A percentile compares a stretch with the other conserved stretches of the same genome.
phyloP scores from a whole-genome alignment of 2,888 invertebrate genomes.

The Hyles lineata region DNA sequence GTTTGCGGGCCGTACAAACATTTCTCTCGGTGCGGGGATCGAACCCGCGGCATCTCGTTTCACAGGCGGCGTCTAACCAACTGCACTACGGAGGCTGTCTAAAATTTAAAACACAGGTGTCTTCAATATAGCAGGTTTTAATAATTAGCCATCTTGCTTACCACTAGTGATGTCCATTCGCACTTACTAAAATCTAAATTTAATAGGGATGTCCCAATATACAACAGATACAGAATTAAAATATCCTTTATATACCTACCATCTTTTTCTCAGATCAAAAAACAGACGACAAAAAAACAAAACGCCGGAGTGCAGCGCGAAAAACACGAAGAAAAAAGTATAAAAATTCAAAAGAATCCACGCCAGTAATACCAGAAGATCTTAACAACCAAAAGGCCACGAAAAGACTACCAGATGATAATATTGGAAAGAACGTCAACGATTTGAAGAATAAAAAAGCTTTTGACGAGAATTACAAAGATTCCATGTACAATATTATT shows the following conservation, averaged over 20 bases:
- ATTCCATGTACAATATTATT: conserved; percentile 65
- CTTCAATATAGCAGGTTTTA: too few species aligned
- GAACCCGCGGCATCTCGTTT: too few species aligned
- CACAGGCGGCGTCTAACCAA: too few species aligned
- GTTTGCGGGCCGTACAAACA: too few species aligned
- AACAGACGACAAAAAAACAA: conserved; percentile 63
- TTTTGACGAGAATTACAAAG: conserved; percentile 46
- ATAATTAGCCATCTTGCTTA: too few species aligned
- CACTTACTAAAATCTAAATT: too few species aligned
- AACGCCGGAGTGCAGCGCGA: conserved; percentile 66
- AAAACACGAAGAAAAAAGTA: conserved; percentile 72
- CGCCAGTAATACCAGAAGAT: conserved; percentile 31
- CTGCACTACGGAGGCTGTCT: too few species aligned
- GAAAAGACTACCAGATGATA: conserved; percentile 56
- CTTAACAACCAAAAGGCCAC: conserved; percentile 54
- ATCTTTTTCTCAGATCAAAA: neutral
- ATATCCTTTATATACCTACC: neutral
- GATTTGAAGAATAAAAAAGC: conserved; percentile 48
- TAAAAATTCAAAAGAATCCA: conserved; percentile 46
- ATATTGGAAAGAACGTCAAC: conserved; percentile 74
- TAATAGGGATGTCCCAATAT: too few species aligned
- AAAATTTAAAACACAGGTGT: too few species aligned
- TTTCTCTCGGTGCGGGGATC: too few species aligned
- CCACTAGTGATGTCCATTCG: too few species aligned
- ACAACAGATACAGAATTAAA: too few species aligned